Conservation (phyloP, 2,797 vertebrate genomes). For the Trachops cirrhosus region DNA sequence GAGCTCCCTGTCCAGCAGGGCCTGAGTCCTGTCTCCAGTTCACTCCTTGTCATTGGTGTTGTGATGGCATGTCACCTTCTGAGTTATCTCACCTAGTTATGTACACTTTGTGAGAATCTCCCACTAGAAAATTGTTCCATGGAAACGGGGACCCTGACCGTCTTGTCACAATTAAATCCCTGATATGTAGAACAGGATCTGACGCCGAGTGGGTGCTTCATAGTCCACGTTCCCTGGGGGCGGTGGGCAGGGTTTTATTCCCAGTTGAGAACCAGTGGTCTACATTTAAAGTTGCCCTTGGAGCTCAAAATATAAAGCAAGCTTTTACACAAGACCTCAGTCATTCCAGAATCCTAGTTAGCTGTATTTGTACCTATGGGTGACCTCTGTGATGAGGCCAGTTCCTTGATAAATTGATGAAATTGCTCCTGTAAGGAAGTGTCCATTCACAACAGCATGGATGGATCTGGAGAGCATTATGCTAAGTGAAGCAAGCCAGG, state of each 20-base stretch:
- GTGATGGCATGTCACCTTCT: not conserved
- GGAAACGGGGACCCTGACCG: not conserved
- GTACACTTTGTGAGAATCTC: not conserved
- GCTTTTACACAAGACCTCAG: not conserved
- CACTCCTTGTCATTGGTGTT: not conserved
- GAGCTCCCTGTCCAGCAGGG: not conserved
- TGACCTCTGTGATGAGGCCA: not conserved
- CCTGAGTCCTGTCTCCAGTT: not conserved
- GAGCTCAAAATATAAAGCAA: not conserved
- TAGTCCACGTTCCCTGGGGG: not conserved
- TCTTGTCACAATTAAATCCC: not conserved
- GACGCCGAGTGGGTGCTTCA: not conserved
- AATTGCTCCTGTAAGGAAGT: not conserved
- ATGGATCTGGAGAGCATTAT: no score
- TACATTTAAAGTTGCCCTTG: not conserved
- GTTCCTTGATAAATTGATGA: not conserved
- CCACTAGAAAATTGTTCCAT: not conserved
- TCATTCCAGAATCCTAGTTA: not conserved
- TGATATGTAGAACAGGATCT: not conserved
- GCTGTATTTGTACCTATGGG: not conserved
- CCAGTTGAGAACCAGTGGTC: not conserved
- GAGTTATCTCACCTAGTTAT: not conserved
- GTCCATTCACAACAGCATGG: no score
- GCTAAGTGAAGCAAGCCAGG: no score
- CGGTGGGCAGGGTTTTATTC: not conserved